A percentile compares a stretch with the other conserved stretches of the same genome.
These are phyloP conservation scores for Brachyptera putata DNA, from an alignment of 2,888 invertebrate species.

Conservation along the genomic window DNA sequence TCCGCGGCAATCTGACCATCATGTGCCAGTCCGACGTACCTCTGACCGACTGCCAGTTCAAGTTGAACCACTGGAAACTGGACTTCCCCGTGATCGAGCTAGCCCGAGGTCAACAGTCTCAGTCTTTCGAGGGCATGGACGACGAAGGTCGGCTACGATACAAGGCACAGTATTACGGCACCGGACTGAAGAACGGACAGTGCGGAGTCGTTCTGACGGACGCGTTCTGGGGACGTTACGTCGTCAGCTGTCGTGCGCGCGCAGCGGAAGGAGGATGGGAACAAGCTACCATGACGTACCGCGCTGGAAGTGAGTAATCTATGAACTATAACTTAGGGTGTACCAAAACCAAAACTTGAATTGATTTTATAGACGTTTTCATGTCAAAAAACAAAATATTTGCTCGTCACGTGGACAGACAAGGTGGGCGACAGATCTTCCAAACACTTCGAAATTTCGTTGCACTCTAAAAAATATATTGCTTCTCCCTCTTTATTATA, in stretches of 20 bases:
- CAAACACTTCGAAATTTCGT: no score
- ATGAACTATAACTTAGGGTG: no score
- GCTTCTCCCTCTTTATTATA: no score
- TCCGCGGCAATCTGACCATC: background rate
- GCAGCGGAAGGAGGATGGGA: background rate
- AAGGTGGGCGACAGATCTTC: no score
- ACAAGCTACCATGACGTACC: background rate
- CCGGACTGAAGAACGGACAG: background rate
- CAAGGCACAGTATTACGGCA: background rate
- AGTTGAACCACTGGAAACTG: no score
- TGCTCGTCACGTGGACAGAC: no score
- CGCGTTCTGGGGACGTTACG: background rate
- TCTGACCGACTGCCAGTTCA: background rate
- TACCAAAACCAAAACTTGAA: no score
- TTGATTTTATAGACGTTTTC: no score
- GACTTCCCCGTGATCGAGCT: no score
- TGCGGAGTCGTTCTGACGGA: background rate
- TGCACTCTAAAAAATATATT: no score
- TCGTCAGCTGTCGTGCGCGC: background rate
- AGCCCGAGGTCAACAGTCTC: background rate
- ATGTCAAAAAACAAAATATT: no score
- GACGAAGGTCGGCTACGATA: background rate
- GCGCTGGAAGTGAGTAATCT: constrained; percentile 3
- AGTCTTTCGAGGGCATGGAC: background rate
- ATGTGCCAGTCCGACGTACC: background rate